Base-by-base conservation (phyloP, 2,888 invertebrate species). In the Meloe dianella region DNA sequence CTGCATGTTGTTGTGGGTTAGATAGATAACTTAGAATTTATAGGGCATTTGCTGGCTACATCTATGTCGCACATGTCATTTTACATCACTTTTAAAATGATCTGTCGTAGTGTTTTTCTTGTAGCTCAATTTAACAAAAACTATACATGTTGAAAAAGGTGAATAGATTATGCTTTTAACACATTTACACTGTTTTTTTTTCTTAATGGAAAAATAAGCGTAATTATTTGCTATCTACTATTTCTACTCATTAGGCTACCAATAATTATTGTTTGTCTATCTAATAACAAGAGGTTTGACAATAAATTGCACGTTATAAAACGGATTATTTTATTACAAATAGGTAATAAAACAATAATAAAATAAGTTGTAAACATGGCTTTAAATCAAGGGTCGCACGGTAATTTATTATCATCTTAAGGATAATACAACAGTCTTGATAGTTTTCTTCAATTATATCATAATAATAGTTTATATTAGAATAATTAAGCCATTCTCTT, bases 261-360 rank as follows among this genome's bases (percentile, higher is more conserved):
- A n/a, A n/a, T 5, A 30, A 35, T 12, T 35, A 10, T 41, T 17
- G 17, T 17, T 51, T 51, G 61, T 63, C 63, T 63, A 51, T 41
- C 41, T n/a, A 41, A 71, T 66, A 75, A 74, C 75, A 75, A 76
- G 73, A 71, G 71, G 63, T 29, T 63, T 71, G 74, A 74, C 72
- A 74, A 77, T 75, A 77, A 78, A 77, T 78, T 79, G 76, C 78
- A 76, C 73, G 77, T 74, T 77, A 77, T 79, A 79, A n/a, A 79
- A 79, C 75, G 77, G 77, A 79, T 79, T 77, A 79, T 79, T 80
- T 80, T 78, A 79, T 78, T 79, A 73, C 78, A 77, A 75, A 78
- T 79, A 73, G 77, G 78, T 73, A 74, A 77, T 80, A 77, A 79
- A 80, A 75, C 77, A 77, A 79, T 79, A 79, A 80, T 78, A 77